These are phyloP conservation scores for Anoura caudifer DNA, from an alignment of 2,113 vertebrate genomes.

Conservation along the genomic window DNA sequence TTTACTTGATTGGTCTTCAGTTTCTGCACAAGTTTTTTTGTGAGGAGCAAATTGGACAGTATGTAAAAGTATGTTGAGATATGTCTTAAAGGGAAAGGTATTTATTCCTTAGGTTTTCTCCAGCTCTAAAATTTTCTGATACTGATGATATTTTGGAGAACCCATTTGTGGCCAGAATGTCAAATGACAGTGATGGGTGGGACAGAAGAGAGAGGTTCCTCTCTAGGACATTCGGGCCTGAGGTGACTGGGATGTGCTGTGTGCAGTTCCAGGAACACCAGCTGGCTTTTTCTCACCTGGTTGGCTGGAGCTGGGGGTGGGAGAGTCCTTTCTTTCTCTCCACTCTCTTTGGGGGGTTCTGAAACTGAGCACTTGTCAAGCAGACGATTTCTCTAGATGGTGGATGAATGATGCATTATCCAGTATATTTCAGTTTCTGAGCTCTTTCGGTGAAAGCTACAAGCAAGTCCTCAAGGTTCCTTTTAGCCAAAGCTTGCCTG, in stretches of 20 bases:
- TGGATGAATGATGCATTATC: not conserved
- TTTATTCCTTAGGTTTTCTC: not conserved
- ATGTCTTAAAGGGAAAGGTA: not conserved
- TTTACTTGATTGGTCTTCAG: not conserved
- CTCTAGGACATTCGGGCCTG: not conserved
- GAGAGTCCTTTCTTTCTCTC: not conserved
- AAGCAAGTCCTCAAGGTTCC: not conserved
- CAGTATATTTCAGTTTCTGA: not conserved
- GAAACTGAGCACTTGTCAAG: not conserved
- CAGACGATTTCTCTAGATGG: not conserved
- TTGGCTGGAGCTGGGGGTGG: no score
- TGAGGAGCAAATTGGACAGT: not conserved
- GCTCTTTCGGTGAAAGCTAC: not conserved
- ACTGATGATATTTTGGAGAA: not conserved
- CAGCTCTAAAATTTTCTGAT: not conserved
- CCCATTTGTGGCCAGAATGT: not conserved
- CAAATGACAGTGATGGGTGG: not conserved
- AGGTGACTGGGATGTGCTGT: not conserved
- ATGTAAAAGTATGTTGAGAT: not conserved
- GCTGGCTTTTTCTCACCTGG: not conserved
- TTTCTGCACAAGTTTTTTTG: not conserved
- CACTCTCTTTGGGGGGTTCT: not conserved
- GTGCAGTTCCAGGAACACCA: fast-evolving
- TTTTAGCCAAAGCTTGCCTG: not conserved
- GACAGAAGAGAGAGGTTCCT: not conserved